These are phyloP conservation scores for Nycticryphes semicollaris DNA, from an alignment of 2,113 vertebrate species.

Conservation along the genomic window DNA sequence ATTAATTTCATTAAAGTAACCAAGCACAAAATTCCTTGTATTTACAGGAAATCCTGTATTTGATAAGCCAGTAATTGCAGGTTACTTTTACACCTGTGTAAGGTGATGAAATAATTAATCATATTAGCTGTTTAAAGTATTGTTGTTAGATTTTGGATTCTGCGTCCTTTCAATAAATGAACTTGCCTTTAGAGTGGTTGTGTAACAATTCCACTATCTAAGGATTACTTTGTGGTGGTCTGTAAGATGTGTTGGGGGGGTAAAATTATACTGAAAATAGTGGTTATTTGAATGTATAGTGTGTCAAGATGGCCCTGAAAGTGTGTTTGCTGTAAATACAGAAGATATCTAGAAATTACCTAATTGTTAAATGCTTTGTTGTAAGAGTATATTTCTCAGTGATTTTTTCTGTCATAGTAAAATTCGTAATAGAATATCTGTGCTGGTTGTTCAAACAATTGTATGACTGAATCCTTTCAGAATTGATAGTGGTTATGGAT, in stretches of 20 bases:
- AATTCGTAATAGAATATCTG: not conserved
- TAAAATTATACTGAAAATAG: not conserved
- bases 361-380: not conserved
- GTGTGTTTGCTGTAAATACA: not conserved
- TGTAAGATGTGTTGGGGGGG: not conserved
- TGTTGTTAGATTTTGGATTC: not conserved
- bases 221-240: not conserved
- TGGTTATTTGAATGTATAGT: not conserved
- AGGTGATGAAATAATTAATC: constrained; percentile 1
- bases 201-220: not conserved
- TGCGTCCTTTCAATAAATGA: not conserved
- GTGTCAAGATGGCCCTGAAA: not conserved
- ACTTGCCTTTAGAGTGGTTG: not conserved
- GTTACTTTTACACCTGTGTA: not conserved
- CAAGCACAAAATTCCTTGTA: not conserved
- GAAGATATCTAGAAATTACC: not conserved
- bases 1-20: not conserved
- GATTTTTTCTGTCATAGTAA: not conserved
- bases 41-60: constrained; percentile 6
- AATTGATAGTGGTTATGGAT: not conserved
- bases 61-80: not conserved
- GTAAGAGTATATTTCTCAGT: not conserved
- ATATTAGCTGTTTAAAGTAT: not conserved
- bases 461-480: not conserved
- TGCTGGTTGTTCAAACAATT: not conserved